These are phyloP conservation scores for Ypsolopha scabrella DNA, from an alignment of 2,888 invertebrate genomes.

Conservation along the genomic window DNA sequence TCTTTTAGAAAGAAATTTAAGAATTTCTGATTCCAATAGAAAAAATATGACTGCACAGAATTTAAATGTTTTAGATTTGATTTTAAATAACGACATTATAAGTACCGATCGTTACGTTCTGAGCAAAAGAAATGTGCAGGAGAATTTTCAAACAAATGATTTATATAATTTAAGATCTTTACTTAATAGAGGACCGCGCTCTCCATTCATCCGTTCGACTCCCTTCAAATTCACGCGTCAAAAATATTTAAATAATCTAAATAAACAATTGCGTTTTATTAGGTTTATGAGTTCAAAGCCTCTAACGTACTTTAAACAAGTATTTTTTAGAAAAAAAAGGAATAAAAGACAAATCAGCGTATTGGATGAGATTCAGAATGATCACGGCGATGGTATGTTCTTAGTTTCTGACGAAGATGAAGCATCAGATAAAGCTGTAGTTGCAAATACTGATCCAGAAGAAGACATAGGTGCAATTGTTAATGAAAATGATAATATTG, in stretches of 20 bases:
- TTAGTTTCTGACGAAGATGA: conserved; percentile 25
- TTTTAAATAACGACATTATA: no score
- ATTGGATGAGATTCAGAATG: no score
- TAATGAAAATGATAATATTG: conserved; percentile 9
- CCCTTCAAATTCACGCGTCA: no score
- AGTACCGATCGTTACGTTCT: no score
- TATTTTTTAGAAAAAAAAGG: conserved; percentile 36
- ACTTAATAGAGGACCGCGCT: background rate
- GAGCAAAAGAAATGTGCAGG: no score
- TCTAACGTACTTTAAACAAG: no score
- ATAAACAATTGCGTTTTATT: no score
- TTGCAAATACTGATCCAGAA: conserved; percentile 26
- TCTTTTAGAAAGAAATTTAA: background rate
- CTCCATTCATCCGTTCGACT: no score
- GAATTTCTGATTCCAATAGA: background rate
- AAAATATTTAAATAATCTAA: no score
- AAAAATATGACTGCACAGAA: background rate
- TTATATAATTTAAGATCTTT: background rate
- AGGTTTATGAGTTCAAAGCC: no score
- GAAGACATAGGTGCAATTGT: conserved; percentile 13
- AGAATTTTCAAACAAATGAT: background rate
- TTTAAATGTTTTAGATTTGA: no score
- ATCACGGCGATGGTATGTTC: no score
- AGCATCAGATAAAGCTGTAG: conserved; percentile 31
- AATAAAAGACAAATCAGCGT: conserved; percentile 38